Conservation (phyloP, 1,140 invertebrate genomes). For the Diabrotica undecimpunctata region DNA sequence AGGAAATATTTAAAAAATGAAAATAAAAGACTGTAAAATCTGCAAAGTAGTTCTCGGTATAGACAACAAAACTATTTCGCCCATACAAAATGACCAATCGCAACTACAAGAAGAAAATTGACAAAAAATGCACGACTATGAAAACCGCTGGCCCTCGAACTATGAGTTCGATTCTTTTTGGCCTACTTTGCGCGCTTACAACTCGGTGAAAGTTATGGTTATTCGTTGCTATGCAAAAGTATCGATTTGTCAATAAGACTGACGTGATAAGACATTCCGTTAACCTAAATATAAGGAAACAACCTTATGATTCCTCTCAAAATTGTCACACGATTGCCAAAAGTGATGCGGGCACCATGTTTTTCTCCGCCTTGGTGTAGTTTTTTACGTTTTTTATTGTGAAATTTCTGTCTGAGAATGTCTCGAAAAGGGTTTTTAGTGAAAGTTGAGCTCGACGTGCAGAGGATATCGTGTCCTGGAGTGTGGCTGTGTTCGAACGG, state of each 20-base stretch:
- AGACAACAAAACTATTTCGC: too few relatives aligned
- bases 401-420: conserved; percentile 3
- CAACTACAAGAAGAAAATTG: too few relatives aligned
- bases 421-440: conserved; percentile 38
- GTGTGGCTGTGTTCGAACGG: conserved; percentile 72
- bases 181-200: too few relatives aligned
- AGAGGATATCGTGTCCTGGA: conserved; percentile 63
- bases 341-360: not conserved
- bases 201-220: not conserved
- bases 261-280: not conserved
- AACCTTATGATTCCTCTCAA: not conserved
- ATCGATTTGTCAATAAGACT: not conserved
- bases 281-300: not conserved
- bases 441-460: conserved; percentile 42
- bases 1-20: too few relatives aligned
- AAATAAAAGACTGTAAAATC: too few relatives aligned
- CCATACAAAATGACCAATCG: too few relatives aligned
- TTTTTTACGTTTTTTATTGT: too few relatives aligned
- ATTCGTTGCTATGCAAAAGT: not conserved
- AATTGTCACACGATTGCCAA: conserved; percentile 2
- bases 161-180: too few relatives aligned
- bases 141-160: too few relatives aligned
- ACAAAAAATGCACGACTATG: too few relatives aligned
- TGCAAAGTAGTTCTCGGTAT: too few relatives aligned
- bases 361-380: too few relatives aligned